Evolutionary conservation across 1,140 invertebrate genomes (phyloP), one percentile per base, ranked within the genome.

Genomic region (Platorchestia sp.): DNA sequence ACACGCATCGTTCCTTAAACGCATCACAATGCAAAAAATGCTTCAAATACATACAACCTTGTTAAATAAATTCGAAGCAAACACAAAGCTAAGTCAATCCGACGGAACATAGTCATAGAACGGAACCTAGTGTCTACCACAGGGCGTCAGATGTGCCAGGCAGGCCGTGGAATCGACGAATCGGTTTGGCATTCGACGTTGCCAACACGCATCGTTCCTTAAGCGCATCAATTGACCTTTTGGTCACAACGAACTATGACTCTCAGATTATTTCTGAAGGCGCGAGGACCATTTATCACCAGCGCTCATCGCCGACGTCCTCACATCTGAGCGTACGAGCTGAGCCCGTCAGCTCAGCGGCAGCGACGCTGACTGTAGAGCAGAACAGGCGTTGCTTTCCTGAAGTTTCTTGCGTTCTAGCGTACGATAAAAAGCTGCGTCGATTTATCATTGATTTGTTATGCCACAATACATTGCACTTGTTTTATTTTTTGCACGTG

Each of bases 141-240:
- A 75, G 27, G 59, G 59, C 59, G 59, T 3, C 59, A 75, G 10
- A 36, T 36, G 59, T 3, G 27, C 27, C 59, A 75, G 59, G 14
- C 59, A 36, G 36, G 27, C 59, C 27, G 27, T 75, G 59, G 59
- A 75, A 75, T 75, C 59, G 59, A 75, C 59, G 59, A 75, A 75
- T 75, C 59, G 59, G 59, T 75, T 14, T 75, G 59, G 59, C 36
- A 75, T 75, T 75, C 59, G 59, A 22, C 59, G 14, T 75, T 10
- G 14, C 59, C 27, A 75, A 75, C 59, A 75, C 14, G 59, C 59
- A 75, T 75, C 59, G 10, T 75, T 75, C 59, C 59, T 75, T 75
- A 75, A 75, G 59, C 59, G 59, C 59, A 75, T 75, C 59, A 75
- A 75, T 75, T 75, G 59, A 75, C 59, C 59, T 75, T 75, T 75